Conservation (phyloP, 2,888 invertebrate species). For the Pegoplata infirma region DNA sequence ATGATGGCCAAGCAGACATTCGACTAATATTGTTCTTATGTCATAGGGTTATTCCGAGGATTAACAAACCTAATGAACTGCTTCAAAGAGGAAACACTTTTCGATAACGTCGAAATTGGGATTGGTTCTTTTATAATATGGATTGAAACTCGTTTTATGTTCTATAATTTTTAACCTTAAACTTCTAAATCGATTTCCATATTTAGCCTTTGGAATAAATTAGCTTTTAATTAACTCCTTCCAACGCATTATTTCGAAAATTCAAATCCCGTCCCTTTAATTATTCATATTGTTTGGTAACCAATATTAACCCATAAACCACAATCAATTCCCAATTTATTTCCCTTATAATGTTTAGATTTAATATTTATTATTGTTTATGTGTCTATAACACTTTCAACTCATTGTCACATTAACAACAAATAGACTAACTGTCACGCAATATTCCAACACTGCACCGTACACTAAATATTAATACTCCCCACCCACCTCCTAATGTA, state of each 20-base stretch:
- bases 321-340: constrained; percentile 51
- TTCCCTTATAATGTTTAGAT: constrained; percentile 22
- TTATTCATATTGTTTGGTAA: constrained; percentile 38
- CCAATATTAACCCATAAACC: constrained; percentile 58
- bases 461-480: neutral
- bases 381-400: constrained; percentile 57
- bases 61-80: too few species aligned
- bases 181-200: too few species aligned
- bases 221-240: neutral
- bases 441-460: constrained; percentile 14
- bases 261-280: constrained; percentile 6
- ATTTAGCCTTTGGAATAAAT: too few species aligned
- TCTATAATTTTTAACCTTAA: too few species aligned
- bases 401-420: constrained; percentile 59
- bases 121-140: too few species aligned
- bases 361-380: constrained; percentile 55
- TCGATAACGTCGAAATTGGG: too few species aligned
- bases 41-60: too few species aligned
- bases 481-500: neutral
- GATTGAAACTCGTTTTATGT: too few species aligned
- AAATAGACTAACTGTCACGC: constrained; percentile 53
- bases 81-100: too few species aligned
- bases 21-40: too few species aligned
- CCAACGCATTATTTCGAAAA: neutral
- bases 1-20: too few species aligned